Evolutionary conservation across 2,888 invertebrate genomes (phyloP).

Genomic region (Liopterus haemorrhoidalis): DNA sequence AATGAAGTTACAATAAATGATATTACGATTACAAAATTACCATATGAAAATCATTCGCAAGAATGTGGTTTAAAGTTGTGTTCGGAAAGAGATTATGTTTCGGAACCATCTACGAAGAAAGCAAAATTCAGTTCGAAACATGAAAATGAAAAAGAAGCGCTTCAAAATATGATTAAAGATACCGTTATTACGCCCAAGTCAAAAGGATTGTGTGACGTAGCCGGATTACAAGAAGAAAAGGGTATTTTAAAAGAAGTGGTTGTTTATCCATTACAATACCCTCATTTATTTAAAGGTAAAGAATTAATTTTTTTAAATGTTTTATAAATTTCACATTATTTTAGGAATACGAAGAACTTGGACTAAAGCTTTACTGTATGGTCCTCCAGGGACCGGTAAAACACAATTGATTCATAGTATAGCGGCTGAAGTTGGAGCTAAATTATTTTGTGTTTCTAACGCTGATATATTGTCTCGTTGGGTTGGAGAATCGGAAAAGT

Average conservation of each 20-base stretch:
- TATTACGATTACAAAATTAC: slow-evolving; percentile 10
- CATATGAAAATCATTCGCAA: no score
- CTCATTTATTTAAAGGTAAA: slow-evolving; percentile 49
- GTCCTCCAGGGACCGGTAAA: slow-evolving; percentile 50
- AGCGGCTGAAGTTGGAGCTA: slow-evolving; percentile 48
- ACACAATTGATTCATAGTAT: slow-evolving; percentile 44
- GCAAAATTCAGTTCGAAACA: no score
- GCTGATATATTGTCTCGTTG: slow-evolving; percentile 51
- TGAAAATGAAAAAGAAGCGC: neutral
- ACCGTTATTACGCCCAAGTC: slow-evolving; percentile 36
- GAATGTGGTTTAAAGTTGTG: no score
- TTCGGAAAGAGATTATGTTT: no score
- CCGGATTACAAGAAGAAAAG: slow-evolving; percentile 49
- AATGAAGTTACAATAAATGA: slow-evolving; percentile 10
- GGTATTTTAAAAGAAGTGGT: slow-evolving; percentile 47
- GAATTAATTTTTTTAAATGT: slow-evolving; percentile 6
- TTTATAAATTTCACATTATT: slow-evolving; percentile 3
- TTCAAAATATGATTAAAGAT: slow-evolving; percentile 16
- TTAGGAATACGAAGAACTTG: slow-evolving; percentile 43
- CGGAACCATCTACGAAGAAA: slow-evolving; percentile 1
- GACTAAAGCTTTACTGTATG: slow-evolving; percentile 51
- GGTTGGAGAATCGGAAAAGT: slow-evolving; percentile 56
- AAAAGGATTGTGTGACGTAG: slow-evolving; percentile 46
- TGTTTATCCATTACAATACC: slow-evolving; percentile 50
- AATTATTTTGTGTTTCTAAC: slow-evolving; percentile 49